Evolutionary conservation across 2,113 vertebrate genomes (phyloP).

Genomic region (Microtus pennsylvanicus): DNA sequence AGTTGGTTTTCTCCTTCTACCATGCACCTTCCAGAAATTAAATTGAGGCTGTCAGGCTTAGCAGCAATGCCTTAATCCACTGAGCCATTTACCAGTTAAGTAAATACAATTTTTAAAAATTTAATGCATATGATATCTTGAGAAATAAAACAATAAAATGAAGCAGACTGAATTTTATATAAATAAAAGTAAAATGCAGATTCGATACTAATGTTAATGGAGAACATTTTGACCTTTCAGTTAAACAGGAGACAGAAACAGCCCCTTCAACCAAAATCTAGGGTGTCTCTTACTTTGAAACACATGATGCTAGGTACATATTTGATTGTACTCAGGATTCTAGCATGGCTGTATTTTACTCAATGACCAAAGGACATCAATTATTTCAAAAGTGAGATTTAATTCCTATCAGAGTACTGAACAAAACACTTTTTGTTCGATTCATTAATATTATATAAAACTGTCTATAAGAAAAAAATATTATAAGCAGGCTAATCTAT

Average conservation of each 20-base stretch:
- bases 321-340: neutral
- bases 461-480: slow-evolving; percentile 27
- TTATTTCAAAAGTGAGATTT: neutral
- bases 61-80: neutral
- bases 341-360: neutral
- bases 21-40: no score
- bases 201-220: neutral
- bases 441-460: neutral
- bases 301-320: neutral
- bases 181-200: slow-evolving; percentile 13
- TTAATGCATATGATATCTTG: neutral
- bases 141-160: slow-evolving; percentile 12
- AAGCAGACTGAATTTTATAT: neutral
- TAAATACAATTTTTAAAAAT: neutral
- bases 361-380: neutral
- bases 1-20: neutral
- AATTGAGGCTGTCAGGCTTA: neutral
- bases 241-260: neutral
- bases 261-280: slow-evolving; percentile 19
- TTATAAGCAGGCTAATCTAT: neutral
- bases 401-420: slow-evolving; percentile 12
- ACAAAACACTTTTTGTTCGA: slow-evolving; percentile 2
- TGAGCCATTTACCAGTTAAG: neutral
- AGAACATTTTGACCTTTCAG: neutral
- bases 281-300: neutral